phyloP scores from a whole-genome alignment of 2,888 invertebrate species.

The Chymomyza amoena region DNA sequence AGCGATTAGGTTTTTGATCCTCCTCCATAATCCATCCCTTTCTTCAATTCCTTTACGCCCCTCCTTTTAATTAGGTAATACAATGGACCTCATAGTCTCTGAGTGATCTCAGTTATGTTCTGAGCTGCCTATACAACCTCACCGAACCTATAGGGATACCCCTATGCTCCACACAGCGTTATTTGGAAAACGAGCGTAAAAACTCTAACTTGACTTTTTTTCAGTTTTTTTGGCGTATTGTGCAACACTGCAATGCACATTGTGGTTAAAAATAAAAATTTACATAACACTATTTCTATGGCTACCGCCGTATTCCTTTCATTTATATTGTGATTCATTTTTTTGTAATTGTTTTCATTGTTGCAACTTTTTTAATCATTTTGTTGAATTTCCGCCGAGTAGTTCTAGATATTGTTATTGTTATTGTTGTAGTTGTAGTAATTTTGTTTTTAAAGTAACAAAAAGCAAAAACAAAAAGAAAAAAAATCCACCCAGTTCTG shows the following conservation, averaged over 20 bases:
- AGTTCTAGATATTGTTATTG: background rate
- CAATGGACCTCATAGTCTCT: no score
- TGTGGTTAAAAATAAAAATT: background rate
- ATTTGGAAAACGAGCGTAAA: background rate
- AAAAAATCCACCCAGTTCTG: conserved; percentile 4
- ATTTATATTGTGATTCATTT: conserved; percentile 18
- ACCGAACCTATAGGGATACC: no score
- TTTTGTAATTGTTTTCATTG: conserved; percentile 60
- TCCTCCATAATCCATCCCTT: no score
- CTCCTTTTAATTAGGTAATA: no score
- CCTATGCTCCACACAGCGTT: no score
- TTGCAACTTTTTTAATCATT: conserved; percentile 72
- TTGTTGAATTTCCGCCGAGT: conserved; percentile 48
- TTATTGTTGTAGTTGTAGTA: background rate
- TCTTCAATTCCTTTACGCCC: no score
- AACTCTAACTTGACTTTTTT: background rate
- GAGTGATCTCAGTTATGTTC: no score
- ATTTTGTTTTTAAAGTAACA: conserved; percentile 2
- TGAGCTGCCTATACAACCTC: no score
- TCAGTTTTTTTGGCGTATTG: no score
- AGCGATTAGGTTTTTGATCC: no score
- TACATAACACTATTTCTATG: conserved; percentile 1
- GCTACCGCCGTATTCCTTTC: conserved; percentile 3
- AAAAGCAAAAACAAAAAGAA: conserved; percentile 18
- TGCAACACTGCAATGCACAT: background rate